Evolutionary conservation across 2,888 invertebrate genomes (phyloP), one percentile per base, ranked within the genome.

Genomic region (Patella ulyssiponensis): DNA sequence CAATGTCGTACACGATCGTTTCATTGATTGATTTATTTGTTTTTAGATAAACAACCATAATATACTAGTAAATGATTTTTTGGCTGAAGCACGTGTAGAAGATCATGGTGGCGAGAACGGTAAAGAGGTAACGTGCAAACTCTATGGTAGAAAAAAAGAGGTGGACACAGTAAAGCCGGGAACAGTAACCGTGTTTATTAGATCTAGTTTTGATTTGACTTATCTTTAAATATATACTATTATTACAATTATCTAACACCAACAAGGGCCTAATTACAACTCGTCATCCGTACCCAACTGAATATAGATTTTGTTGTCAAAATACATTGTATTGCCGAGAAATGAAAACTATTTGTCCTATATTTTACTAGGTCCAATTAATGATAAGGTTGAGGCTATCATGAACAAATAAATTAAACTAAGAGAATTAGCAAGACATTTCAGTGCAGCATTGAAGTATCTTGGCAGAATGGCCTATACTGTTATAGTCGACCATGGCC

Each of bases 1-100:
- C 69, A 27, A 74, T 75, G 9, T 17, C 20, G 9, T 1, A 15
- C 4, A 15, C 15, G 9, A 7, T 33, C 27, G 17, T 69, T 33
- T 27, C 23, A 44, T 74, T 12, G 0, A 17, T n/a, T 58, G n/a
- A 53, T 17, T 17, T 58, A 44, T 52, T 54, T 27, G 3, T 73
- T 79, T 80, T 69, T 83, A 92, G 92, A 86, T 92, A 5, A 90
- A 88, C 89, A 92, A 91, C 80, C 86, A 86, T 74, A 92, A 91
- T 79, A 83, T 86, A 23, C 76, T 92, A 27, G 86, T 91, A 79
- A 91, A 92, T 80, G 89, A 89, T 51, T 91, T 89, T 79, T 82
- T 92, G 79, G 90, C 90, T 2, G 89, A 91, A 76, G 88, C 85
- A 0, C 76, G 82, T 17, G 78, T 89, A 12, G 77, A 77, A 5